Percentiles rank a stretch among this genome's conserved stretches.
These are phyloP conservation scores for Telmatochromis brachygnathus DNA, from an alignment of 2,113 vertebrate species.

Conservation along the genomic window DNA sequence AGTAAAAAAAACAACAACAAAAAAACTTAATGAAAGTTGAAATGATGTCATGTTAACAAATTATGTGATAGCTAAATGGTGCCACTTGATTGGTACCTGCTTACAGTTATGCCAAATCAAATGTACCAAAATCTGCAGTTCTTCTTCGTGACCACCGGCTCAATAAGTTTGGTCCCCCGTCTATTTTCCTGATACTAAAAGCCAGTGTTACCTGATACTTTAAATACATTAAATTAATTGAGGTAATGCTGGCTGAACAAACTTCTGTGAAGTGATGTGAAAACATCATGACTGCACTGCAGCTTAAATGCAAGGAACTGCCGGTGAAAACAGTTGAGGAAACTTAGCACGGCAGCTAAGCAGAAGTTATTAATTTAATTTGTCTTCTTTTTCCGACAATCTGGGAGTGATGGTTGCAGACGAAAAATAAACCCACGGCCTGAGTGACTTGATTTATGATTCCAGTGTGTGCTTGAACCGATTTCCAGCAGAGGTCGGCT, in stretches of 20 bases:
- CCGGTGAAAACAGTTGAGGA: not conserved
- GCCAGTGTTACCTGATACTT: not conserved
- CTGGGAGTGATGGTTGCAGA: not conserved
- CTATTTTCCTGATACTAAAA: not conserved
- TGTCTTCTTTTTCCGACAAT: not conserved
- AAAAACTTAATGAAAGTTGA: not conserved
- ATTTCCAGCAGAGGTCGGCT: not conserved
- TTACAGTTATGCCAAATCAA: not conserved
- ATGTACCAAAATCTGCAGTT: not conserved
- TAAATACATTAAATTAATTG: not conserved
- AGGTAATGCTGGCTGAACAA: not conserved
- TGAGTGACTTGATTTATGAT: slow-evolving; percentile 32
- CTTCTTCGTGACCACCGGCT: not conserved
- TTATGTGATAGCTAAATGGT: not conserved
- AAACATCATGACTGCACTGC: not conserved
- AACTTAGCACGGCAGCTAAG: not conserved
- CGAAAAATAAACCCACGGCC: slow-evolving; percentile 3
- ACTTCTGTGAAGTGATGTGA: not conserved
- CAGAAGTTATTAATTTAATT: not conserved
- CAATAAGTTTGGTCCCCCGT: not conserved
- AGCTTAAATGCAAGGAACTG: not conserved
- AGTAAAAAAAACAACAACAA: not conserved
- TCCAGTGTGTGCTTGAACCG: not conserved
- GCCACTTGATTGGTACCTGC: not conserved
- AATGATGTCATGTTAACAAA: not conserved